These are phyloP conservation scores for Circaetus cinerascens DNA, from an alignment of 2,113 vertebrate species.

Conservation along the genomic window DNA sequence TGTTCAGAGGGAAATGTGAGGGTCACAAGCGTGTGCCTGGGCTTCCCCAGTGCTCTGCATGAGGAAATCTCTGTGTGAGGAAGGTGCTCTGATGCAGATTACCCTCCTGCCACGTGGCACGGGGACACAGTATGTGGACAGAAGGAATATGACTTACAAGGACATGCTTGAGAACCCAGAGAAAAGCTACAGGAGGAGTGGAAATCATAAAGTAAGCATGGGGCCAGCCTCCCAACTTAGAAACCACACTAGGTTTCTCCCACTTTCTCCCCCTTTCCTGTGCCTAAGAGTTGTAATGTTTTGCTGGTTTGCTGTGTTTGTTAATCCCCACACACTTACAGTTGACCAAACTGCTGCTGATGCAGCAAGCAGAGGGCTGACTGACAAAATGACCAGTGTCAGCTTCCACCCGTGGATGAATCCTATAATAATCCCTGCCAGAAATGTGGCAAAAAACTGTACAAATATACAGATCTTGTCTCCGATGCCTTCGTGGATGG, in stretches of 20 bases:
- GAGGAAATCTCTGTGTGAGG: neutral
- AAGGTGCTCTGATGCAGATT: neutral
- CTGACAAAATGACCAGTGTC: constrained; percentile 75
- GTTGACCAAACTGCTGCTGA: constrained; percentile 70
- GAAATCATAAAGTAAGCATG: neutral
- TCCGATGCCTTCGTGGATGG: constrained; percentile 73
- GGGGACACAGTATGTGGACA: neutral
- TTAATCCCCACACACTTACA: constrained; percentile 56
- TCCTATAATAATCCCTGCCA: constrained; percentile 72
- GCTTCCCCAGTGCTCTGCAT: neutral
- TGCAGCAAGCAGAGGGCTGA: constrained; percentile 72
- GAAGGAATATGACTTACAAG: neutral
- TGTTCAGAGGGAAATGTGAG: rapidly evolving
- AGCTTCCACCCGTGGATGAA: constrained; percentile 78
- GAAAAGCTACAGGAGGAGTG: neutral
- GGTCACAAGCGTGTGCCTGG: rapidly evolving
- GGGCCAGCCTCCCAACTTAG: neutral
- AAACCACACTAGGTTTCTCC: neutral
- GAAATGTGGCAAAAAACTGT: constrained; percentile 69
- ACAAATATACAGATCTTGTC: constrained; percentile 75
- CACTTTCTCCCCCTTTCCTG: neutral
- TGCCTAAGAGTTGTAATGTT: neutral
- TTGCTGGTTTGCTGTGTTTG: neutral
- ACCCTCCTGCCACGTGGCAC: neutral
- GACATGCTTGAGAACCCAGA: neutral